Evolutionary conservation across 2,797 vertebrate genomes (phyloP), one percentile per base, ranked within the genome.

Genomic region (Gobio occitaniae): DNA sequence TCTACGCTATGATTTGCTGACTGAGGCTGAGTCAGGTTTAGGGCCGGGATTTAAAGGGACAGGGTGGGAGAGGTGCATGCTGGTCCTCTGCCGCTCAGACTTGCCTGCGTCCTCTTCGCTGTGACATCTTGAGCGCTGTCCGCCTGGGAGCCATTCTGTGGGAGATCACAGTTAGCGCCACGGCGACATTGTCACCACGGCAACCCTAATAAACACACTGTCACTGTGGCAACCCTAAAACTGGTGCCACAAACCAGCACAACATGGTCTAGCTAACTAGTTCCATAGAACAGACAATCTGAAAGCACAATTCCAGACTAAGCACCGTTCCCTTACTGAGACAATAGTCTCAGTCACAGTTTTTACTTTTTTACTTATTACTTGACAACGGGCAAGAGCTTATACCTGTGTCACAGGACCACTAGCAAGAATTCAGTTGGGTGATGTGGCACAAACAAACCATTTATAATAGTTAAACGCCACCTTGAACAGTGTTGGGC

Each of bases 41-140:
- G 52, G 65, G 59, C 75, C 17, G 38, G 86, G 74, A 72, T 87
- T 89, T 66, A 54, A 36, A 77, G 59, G 86, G 90, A 85, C 83
- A 80, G 84, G 82, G 75, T 15, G 38, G 69, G 78, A 84, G 87
- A 90, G 90, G 88, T 56, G 78, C 93, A 94, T 93, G 93, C 93
- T 90, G 92, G 87, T 72, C 86, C 92, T 94, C 93, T 93, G 92
- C 92, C 84, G 90, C 91, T 93, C 92, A 92, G 91, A 95, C 94
- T 95, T 94, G 93, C 95, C 95, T 96, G 95, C 87, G 92, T 94
- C 92, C 93, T 95, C 93, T 96, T 96, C 92, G 94, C 93, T 78
- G 93, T 91, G 92, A 91, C 92, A 89, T 95, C 95, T 93, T 94
- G 95, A 92, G 93, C 89, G 91, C 88, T 93, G 89, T 96, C 95